Base-by-base conservation (phyloP, 2,888 invertebrate genomes). In the Ormyrus rosae region DNA sequence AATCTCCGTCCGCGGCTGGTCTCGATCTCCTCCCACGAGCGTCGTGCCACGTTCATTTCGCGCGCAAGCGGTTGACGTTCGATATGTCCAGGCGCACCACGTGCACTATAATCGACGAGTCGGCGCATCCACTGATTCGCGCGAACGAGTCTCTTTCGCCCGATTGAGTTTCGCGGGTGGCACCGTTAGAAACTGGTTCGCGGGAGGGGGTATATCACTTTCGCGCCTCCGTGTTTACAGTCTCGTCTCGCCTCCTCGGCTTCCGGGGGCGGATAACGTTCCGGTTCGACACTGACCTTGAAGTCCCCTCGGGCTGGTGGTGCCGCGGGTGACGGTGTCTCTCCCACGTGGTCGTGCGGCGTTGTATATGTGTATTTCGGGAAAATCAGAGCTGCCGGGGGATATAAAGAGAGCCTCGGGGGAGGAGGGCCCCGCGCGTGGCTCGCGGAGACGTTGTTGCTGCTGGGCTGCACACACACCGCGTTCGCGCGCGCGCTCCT, bases 401-500 rank as follows among this genome's bases (percentile, higher is more conserved):
- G 10, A 13, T 13, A 19, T 19, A 19, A 19, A 1, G 1, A 19
- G 19, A 19, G 19, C 19, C 19, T 19, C 19, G 19, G 19, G 19
- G 19, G 19, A 13, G 13, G 48, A n/a, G 64, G 48, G 8, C 45
- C 45, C n/a, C 45, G 34, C 10, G 51, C 60, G 11, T 6, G 19
- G 10, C 7, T 13, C 56, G 53, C 46, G 11, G 71, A 60, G 45
- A 51, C 13, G 50, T 2, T 8, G 50, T 2, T 8, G 10, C 6
- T 8, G 55, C 34, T 74, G 19, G 19, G 61, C 58, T 61, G 53
- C 51, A 45, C 55, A 45, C 85, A 84, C 86, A 89, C 89, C 88
- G 88, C 87, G 88, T 89, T 88, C 89, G 87, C 89, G 89, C 90
- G 90, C 90, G 90, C 89, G 88, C 88, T 13, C 13, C 88, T 89